Base-by-base conservation (phyloP, 2,113 vertebrate species). In the Protobothrops flavoviridis region DNA sequence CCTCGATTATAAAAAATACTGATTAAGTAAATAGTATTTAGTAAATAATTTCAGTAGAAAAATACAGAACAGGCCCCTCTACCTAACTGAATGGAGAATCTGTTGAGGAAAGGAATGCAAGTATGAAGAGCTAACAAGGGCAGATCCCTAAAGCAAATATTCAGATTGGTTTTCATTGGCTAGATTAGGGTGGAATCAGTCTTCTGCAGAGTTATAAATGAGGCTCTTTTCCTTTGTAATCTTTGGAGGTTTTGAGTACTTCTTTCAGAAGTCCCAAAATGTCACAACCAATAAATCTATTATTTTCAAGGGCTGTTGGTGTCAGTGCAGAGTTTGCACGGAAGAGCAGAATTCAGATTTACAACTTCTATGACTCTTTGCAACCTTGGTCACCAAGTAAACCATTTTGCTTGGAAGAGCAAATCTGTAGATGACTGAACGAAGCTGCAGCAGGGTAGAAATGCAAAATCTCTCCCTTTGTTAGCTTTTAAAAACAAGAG, bases 261-360 rank as follows among this genome's bases (percentile, higher is more conserved):
- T 95, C 93, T 91, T n/a, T 33, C 94, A 95, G 94, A 95, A 93
- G 94, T 93, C 93, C 92, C 91, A 94, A 92, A 95, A 90, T 50
- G 87, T 96, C 96, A 93, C 91, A 95, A 89, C 93, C 91, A 94
- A 94, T 95, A 96, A 96, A 95, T 95, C 94, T 85, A 94, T 96
- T 95, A 96, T 94, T 93, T 94, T 91, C 0, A 0, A 93, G 93
- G 91, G 91, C 94, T 95, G 90, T 94, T 96, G 94, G 90, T 93
- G 95, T 95, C 93, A 24, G 92, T 92, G 85, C 93, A 89, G 92
- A 96, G 94, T 93, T 94, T 95, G 96, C 95, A 95, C 94, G n/a
- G 52, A 91, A 95, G 93, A 93, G 90, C 94, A 94, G 52, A 92
- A 94, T 81, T 56, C 95, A 96, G 94, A 97, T 97, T 96, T 97